These are phyloP conservation scores for Platorchestia sp. DNA, from an alignment of 1,140 invertebrate genomes.

Conservation along the genomic window DNA sequence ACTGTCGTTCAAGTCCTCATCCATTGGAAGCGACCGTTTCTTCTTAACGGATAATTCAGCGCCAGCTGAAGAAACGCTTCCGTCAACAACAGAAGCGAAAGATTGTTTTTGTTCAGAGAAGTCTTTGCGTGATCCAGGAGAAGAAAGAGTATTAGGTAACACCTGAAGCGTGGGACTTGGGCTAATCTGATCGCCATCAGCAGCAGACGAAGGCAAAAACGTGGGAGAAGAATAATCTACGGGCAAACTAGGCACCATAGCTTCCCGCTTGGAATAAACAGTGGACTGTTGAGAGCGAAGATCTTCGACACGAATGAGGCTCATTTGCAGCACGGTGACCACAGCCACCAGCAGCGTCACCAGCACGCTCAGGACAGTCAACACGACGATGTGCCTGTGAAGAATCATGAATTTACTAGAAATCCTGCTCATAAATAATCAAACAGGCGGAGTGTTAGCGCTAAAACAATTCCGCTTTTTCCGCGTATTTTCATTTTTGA, in stretches of 20 bases:
- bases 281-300: slow-evolving; percentile 31
- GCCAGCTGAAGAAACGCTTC: background rate
- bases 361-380: slow-evolving; percentile 57
- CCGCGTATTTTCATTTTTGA: too few relatives aligned
- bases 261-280: slow-evolving; percentile 33
- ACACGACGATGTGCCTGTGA: slow-evolving; percentile 58
- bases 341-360: slow-evolving; percentile 60
- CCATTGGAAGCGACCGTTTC: background rate
- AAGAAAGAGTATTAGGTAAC: background rate
- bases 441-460: background rate
- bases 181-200: background rate
- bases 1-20: background rate
- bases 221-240: background rate
- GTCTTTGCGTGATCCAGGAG: background rate
- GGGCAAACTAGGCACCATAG: background rate
- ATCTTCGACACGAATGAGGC: slow-evolving; percentile 58
- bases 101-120: background rate
- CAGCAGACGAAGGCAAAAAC: background rate
- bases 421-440: background rate
- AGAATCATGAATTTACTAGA: background rate
- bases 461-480: background rate
- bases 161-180: background rate
- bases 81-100: background rate
- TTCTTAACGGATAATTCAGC: background rate
- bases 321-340: slow-evolving; percentile 61